Evolutionary conservation across 2,797 vertebrate genomes (phyloP).

Genomic region (Aythya fuligula): DNA sequence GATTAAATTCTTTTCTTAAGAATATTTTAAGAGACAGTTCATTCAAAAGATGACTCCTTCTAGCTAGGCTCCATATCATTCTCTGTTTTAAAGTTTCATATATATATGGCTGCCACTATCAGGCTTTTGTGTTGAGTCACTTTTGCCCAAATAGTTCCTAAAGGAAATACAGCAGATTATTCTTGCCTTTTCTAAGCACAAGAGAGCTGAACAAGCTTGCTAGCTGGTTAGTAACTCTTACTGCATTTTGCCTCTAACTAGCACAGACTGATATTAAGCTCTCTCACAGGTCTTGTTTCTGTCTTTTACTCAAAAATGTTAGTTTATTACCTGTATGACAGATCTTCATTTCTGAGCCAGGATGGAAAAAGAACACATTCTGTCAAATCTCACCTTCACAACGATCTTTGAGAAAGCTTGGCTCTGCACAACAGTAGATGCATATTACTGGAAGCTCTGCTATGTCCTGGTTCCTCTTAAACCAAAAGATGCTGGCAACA

Average conservation of each 20-base stretch:
- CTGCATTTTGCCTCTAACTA: not conserved
- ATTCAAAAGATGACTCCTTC: slow-evolving; percentile 11
- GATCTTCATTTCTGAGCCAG: not conserved
- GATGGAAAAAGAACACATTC: not conserved
- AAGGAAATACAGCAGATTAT: not conserved
- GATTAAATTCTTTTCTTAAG: slow-evolving; percentile 33
- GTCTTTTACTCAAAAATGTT: not conserved
- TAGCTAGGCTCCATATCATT: not conserved
- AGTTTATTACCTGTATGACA: not conserved
- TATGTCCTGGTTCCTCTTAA: not conserved
- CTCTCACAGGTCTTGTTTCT: not conserved
- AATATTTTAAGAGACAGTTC: not conserved
- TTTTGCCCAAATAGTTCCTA: not conserved
- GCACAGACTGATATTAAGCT: not conserved
- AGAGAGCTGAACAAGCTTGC: not conserved
- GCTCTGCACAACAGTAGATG: not conserved
- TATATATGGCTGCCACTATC: not conserved
- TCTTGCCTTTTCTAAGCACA: not conserved
- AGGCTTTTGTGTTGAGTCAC: not conserved
- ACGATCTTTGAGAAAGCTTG: not conserved
- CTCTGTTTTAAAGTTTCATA: not conserved
- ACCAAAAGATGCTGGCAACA: not conserved
- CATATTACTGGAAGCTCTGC: not conserved
- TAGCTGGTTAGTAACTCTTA: not conserved
- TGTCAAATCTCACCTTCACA: not conserved